Percentiles rank a stretch among this genome's conserved stretches.
phyloP scores from a whole-genome alignment of 1,140 invertebrate genomes.

The Drosophila albomicans region DNA sequence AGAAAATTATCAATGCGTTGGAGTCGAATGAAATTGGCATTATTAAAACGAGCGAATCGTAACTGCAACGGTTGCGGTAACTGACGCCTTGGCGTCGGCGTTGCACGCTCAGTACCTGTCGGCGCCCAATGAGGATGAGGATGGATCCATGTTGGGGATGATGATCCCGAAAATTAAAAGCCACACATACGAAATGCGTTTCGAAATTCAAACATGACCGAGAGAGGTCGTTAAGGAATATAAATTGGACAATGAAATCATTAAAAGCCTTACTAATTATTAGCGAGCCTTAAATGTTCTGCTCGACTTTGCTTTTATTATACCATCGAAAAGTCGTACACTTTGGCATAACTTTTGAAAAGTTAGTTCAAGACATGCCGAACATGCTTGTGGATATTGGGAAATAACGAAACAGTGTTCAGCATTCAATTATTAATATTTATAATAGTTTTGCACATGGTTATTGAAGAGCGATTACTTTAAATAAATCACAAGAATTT shows the following conservation, averaged over 20 bases:
- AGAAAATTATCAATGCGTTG: constrained; percentile 84
- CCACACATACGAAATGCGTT: constrained; percentile 63
- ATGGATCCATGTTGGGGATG: constrained; percentile 43
- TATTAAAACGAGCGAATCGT: constrained; percentile 76
- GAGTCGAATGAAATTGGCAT: constrained; percentile 81
- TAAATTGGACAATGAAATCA: constrained; percentile 84
- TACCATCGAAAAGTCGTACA: constrained; percentile 11
- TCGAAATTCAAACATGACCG: constrained; percentile 54
- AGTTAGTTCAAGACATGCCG: neutral
- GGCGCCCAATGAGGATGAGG: constrained; percentile 17
- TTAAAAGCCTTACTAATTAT: constrained; percentile 79
- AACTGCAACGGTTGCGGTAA: constrained; percentile 46
- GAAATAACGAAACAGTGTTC: neutral
- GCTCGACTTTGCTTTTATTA: constrained; percentile 53
- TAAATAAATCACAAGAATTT: constrained; percentile 39
- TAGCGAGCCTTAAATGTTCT: constrained; percentile 57
- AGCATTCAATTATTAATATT: neutral
- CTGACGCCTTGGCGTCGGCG: constrained; percentile 23
- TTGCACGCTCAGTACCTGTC: constrained; percentile 42
- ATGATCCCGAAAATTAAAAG: constrained; percentile 77
- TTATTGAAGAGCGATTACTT: constrained; percentile 5
- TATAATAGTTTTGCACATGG: constrained; percentile 5
- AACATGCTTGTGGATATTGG: neutral
- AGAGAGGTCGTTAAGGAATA: constrained; percentile 76
- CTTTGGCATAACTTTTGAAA: constrained; percentile 3